Percentiles rank a stretch among this genome's conserved stretches.
Evolutionary conservation across 1,140 invertebrate genomes (phyloP).

Genomic region (Pygmarrhopalites habei): DNA sequence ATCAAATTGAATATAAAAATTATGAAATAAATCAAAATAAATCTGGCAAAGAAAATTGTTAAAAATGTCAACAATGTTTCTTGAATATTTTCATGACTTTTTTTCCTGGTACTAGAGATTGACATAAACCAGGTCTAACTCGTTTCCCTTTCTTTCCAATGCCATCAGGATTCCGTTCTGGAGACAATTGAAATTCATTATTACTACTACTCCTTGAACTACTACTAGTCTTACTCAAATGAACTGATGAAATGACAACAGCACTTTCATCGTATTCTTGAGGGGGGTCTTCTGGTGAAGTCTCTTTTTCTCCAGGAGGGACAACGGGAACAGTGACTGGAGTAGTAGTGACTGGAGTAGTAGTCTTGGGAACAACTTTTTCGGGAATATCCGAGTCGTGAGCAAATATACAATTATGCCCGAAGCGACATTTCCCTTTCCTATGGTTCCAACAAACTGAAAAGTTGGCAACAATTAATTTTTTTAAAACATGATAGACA

Average conservation of each 20-base stretch:
- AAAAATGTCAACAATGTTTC: too few relatives aligned
- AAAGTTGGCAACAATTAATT: too few relatives aligned
- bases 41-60: too few relatives aligned
- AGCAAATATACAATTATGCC: constrained; percentile 84
- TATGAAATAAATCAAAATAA: too few relatives aligned
- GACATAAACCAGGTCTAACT: neutral
- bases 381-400: constrained; percentile 80
- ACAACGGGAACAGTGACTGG: too few relatives aligned
- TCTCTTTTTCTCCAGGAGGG: too few relatives aligned
- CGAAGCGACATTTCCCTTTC: constrained; percentile 81
- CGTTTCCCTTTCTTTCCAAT: constrained; percentile 8
- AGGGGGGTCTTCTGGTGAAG: too few relatives aligned
- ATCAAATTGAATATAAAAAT: too few relatives aligned
- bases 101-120: neutral
- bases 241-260: neutral
- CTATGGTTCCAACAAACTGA: constrained; percentile 91
- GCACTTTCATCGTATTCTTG: neutral
- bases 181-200: neutral
- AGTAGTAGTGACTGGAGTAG: too few relatives aligned
- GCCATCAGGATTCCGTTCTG: neutral
- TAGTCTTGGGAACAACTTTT: too few relatives aligned
- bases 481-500: too few relatives aligned
- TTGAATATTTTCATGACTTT: constrained; percentile 12
- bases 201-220: neutral
- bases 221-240: neutral